Evolutionary conservation across 2,113 vertebrate species (phyloP).

Genomic region (Poeciliopsis retropinna): DNA sequence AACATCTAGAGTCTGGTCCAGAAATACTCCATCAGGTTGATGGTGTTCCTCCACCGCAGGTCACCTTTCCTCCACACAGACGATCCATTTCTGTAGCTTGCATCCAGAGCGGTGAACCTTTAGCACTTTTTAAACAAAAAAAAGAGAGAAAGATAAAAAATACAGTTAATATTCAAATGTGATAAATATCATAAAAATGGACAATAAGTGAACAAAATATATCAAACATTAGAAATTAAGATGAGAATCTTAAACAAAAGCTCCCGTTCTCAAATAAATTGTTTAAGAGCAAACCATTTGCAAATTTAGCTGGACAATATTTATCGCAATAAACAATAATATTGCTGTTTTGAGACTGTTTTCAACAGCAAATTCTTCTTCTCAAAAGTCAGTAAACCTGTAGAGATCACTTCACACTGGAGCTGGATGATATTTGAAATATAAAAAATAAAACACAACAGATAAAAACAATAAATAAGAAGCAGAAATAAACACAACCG

Average conservation of each 20-base stretch:
- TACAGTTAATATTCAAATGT: neutral
- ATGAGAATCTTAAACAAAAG: neutral
- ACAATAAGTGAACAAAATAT: neutral
- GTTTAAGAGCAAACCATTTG: too few species aligned
- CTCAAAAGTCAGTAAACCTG: too few species aligned
- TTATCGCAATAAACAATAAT: too few species aligned
- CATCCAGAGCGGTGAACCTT: conserved; percentile 51
- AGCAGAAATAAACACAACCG: too few species aligned
- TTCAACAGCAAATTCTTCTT: too few species aligned
- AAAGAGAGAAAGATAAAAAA: neutral
- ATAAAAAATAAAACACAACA: too few species aligned
- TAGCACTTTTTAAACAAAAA: conserved; percentile 55
- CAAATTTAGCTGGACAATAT: too few species aligned
- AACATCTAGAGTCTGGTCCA: conserved; percentile 42
- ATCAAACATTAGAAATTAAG: neutral
- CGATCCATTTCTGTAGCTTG: conserved; percentile 14
- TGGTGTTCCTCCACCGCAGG: neutral
- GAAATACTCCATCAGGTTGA: conserved; percentile 49
- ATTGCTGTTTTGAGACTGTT: too few species aligned
- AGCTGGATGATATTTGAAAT: too few species aligned
- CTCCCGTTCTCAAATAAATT: too few species aligned
- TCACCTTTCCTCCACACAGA: conserved; percentile 8
- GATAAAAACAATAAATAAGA: too few species aligned
- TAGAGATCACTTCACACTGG: too few species aligned
- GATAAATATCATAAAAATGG: neutral